Evolutionary conservation across 2,888 invertebrate genomes (phyloP), one percentile per base, ranked within the genome.

Genomic region (Luperina testacea): DNA sequence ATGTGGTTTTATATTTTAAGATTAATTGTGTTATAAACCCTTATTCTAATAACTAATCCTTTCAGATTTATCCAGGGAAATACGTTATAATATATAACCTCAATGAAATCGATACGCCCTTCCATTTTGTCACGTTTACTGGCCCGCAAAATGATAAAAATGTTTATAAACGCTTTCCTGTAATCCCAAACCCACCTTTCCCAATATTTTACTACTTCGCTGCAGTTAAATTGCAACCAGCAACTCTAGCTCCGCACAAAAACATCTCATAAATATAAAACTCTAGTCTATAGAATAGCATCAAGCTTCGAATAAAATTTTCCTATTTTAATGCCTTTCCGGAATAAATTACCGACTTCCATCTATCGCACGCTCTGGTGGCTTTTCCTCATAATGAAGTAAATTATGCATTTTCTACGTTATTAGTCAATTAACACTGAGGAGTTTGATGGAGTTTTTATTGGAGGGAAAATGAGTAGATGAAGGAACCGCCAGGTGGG

Each of bases 401-500:
- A 92, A 94, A 94, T 94, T 94, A 93, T 92, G 91, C 92, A 92
- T 90, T 93, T 92, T 89, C 89, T 83, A 87, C 87, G 86, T 90
- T 91, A 91, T 90, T 89, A 91, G 87, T 89, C 90, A 89, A 90
- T 90, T 88, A 88, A 84, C 85, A 85, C 82, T 80, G 73, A 81
- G 77, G 73, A 80, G 76, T 87, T 81, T 84, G 72, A 78, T 76
- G 51, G 77, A 68, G 20, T 72, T 82, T 85, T 81, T 73, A 48
- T 20, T 68, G 13, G 63, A 13, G 6, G 6, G 9, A 24, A 53
- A 78, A n/a, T 42, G 51, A 59, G 7, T 45, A 32, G 27, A 8
- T 67, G 9, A 53, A 27, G 38, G 24, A 77, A 57, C 5, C 1
- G 13, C 24, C 27, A 53, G 72, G 4, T 57, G 17, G 38, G 17